Percentiles rank a stretch among this genome's conserved stretches.
Conservation (phyloP, 2,888 invertebrate species). For the Trypoxylon attenuatum region DNA sequence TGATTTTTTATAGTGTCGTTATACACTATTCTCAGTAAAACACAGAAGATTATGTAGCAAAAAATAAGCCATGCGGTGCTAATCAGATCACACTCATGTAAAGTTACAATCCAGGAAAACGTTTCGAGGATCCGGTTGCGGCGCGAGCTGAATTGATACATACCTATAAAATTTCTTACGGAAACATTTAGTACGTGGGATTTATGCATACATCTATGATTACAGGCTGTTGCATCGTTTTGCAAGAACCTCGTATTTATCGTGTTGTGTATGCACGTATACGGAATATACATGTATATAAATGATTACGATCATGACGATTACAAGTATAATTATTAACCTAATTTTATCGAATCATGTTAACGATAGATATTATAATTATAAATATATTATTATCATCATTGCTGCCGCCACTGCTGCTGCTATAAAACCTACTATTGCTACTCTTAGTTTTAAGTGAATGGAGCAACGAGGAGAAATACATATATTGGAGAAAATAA, state of each 20-base stretch:
- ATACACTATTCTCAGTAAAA: too few relatives aligned
- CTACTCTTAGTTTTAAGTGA: slow-evolving; percentile 60
- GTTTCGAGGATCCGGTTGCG: slow-evolving; percentile 25
- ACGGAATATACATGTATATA: slow-evolving; percentile 56
- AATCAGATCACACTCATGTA: slow-evolving; percentile 33
- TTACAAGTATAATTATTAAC: slow-evolving; percentile 63
- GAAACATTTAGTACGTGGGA: slow-evolving; percentile 51
- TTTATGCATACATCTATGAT: slow-evolving; percentile 51
- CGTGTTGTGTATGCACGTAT: slow-evolving; percentile 51
- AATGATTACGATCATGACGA: slow-evolving; percentile 62
- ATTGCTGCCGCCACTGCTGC: slow-evolving; percentile 45
- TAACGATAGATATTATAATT: slow-evolving; percentile 61
- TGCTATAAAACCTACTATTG: slow-evolving; percentile 45
- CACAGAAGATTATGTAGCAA: too few relatives aligned
- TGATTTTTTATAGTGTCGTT: neutral
- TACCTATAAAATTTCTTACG: slow-evolving; percentile 53
- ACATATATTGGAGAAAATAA: slow-evolving; percentile 56
- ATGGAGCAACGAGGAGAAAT: slow-evolving; percentile 45
- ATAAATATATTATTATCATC: slow-evolving; percentile 56
- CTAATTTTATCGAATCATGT: slow-evolving; percentile 64
- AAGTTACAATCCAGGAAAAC: slow-evolving; percentile 29
- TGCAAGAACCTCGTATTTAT: slow-evolving; percentile 28
- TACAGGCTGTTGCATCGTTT: slow-evolving; percentile 6
- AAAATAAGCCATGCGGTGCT: slow-evolving; percentile 41
- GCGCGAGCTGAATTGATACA: slow-evolving; percentile 41